phyloP scores from a whole-genome alignment of 35 echinoderm and acorn worm genomes.

The Ptychodera flava region DNA sequence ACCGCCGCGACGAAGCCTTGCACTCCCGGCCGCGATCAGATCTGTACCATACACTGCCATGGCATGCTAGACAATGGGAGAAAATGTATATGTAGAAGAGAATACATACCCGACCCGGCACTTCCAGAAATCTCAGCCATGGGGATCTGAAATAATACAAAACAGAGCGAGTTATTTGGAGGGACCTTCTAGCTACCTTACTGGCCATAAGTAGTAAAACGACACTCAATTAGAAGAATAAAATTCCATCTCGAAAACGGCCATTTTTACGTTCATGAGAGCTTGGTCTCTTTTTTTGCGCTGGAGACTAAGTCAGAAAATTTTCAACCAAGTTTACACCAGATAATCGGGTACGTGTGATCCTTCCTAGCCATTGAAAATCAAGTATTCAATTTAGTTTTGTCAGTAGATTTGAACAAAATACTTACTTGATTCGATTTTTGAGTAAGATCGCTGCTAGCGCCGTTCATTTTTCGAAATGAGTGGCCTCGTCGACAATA shows the following conservation, averaged over 20 bases:
- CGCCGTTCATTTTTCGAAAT: background rate
- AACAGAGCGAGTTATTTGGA: no score
- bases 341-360: background rate
- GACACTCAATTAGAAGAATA: no score
- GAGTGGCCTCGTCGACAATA: background rate
- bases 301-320: background rate
- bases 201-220: no score
- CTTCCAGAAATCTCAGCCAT: background rate
- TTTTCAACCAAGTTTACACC: background rate
- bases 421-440: background rate
- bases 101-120: background rate
- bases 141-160: background rate
- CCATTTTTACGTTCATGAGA: background rate
- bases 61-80: no score
- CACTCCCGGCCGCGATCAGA: no score
- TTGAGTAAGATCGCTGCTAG: background rate
- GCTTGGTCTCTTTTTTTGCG: background rate
- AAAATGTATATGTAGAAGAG: background rate
- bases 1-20: no score
- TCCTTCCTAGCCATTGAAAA: background rate
- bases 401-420: background rate
- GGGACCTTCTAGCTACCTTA: no score
- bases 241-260: background rate
- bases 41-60: no score
- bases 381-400: background rate